phyloP scores from a whole-genome alignment of 2,797 vertebrate species.

The Tachyglossus aculeatus region DNA sequence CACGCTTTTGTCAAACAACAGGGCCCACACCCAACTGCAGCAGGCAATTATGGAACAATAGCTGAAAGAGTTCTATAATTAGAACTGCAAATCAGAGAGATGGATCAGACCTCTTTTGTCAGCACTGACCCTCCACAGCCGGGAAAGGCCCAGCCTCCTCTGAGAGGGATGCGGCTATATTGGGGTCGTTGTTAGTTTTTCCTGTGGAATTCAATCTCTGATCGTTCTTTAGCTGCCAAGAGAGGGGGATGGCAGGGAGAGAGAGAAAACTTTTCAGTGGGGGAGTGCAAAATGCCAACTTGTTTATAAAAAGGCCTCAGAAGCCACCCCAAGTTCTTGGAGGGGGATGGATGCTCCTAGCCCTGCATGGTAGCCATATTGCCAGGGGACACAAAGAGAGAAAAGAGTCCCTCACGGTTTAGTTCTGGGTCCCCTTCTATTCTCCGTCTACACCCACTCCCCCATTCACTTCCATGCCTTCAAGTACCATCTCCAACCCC shows the following conservation, averaged over 20 bases:
- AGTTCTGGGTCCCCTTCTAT: no score
- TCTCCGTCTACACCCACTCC: no score
- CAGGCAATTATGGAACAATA: conserved; percentile 71
- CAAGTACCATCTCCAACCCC: no score
- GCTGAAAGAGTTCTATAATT: conserved; percentile 74
- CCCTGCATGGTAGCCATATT: no score
- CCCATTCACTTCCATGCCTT: no score
- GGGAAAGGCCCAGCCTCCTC: conserved; percentile 45
- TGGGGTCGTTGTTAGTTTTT: conserved; percentile 58
- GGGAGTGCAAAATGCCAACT: conserved; percentile 3
- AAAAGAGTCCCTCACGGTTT: no score
- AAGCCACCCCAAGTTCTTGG: background rate
- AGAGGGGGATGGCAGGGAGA: conserved; percentile 8
- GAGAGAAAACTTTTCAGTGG: background rate
- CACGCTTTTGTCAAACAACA: conserved; percentile 61
- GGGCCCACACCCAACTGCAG: conserved; percentile 56
- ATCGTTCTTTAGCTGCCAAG: conserved; percentile 56
- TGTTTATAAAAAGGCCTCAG: background rate
- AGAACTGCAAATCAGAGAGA: conserved; percentile 63
- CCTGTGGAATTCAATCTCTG: conserved; percentile 63
- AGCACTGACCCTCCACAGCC: conserved; percentile 32
- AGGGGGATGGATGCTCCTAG: background rate
- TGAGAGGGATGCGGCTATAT: conserved; percentile 51
- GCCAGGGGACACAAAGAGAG: no score
- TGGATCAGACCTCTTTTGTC: conserved; percentile 69